Percentiles rank a stretch among this genome's conserved stretches.
phyloP scores from a whole-genome alignment of 2,888 invertebrate species.

The Brachypterus glaber region DNA sequence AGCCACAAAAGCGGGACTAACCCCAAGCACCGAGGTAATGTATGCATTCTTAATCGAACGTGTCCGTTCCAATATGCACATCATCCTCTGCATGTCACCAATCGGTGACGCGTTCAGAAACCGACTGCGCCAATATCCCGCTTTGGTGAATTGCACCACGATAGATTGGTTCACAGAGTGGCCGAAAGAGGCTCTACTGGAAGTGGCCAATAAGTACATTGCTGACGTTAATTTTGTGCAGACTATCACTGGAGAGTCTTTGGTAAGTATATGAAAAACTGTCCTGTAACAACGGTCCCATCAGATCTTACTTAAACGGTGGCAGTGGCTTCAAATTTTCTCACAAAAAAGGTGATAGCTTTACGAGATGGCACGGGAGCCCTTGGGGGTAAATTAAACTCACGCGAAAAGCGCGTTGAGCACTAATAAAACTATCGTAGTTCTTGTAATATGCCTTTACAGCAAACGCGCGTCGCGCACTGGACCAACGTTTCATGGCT shows the following conservation, averaged over 20 bases:
- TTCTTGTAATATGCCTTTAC: slow-evolving; percentile 2
- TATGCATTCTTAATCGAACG: slow-evolving; percentile 70
- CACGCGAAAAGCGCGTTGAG: slow-evolving; percentile 2
- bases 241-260: slow-evolving; percentile 54
- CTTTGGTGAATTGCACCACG: slow-evolving; percentile 76
- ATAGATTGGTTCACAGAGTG: slow-evolving; percentile 87
- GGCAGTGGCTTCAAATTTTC: background rate
- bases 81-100: slow-evolving; percentile 80
- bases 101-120: slow-evolving; percentile 78
- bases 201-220: slow-evolving; percentile 78
- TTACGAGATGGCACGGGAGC: slow-evolving; percentile 1
- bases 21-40: slow-evolving; percentile 57
- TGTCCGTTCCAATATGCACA: slow-evolving; percentile 65
- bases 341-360: background rate
- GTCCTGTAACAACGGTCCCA: too few relatives aligned
- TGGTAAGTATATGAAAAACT: slow-evolving; percentile 35
- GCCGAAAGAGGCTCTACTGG: slow-evolving; percentile 81
- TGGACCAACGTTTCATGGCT: slow-evolving; percentile 2
- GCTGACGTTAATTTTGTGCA: slow-evolving; percentile 60
- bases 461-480: too few relatives aligned
- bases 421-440: background rate
- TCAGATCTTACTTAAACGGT: background rate
- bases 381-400: background rate
- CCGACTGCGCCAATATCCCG: slow-evolving; percentile 78
- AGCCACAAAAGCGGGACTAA: slow-evolving; percentile 47